A percentile compares a stretch with the other conserved stretches of the same genome.
phyloP scores from a whole-genome alignment of 2,797 vertebrate genomes.

The Periophthalmus magnuspinnatus region DNA sequence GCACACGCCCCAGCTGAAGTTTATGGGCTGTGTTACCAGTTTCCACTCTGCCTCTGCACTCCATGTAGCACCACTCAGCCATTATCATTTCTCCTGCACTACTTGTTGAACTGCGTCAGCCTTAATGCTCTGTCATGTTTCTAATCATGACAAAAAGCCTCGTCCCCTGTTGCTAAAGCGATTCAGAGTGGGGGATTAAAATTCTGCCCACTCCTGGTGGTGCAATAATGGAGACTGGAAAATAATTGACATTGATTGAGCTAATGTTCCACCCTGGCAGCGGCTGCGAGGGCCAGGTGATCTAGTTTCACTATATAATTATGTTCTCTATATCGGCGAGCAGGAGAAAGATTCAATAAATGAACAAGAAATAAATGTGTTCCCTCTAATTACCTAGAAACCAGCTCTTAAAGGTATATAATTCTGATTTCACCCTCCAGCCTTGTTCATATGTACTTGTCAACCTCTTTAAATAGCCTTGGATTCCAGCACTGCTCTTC shows the following conservation, averaged over 20 bases:
- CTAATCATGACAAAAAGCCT: slow-evolving; percentile 68
- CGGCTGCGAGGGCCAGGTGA: slow-evolving; percentile 64
- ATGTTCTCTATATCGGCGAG: slow-evolving; percentile 53
- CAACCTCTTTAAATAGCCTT: slow-evolving; percentile 18
- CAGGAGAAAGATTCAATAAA: slow-evolving; percentile 66
- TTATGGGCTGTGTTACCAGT: slow-evolving; percentile 18
- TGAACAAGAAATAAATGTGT: slow-evolving; percentile 68
- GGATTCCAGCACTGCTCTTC: slow-evolving; percentile 13
- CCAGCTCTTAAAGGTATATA: slow-evolving; percentile 33
- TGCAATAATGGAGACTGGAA: slow-evolving; percentile 70
- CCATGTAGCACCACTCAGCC: slow-evolving; percentile 36
- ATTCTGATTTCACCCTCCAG: slow-evolving; percentile 6
- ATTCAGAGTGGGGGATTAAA: slow-evolving; percentile 62
- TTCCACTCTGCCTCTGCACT: slow-evolving; percentile 23
- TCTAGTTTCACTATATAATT: slow-evolving; percentile 63
- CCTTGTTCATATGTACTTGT: slow-evolving; percentile 33
- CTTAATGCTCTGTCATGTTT: slow-evolving; percentile 67
- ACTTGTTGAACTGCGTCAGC: slow-evolving; percentile 57
- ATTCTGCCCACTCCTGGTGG: slow-evolving; percentile 66
- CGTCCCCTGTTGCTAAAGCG: slow-evolving; percentile 60
- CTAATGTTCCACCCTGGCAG: slow-evolving; percentile 69
- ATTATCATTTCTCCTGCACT: slow-evolving; percentile 50
- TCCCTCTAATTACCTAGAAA: slow-evolving; percentile 59
- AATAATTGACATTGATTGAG: slow-evolving; percentile 81
- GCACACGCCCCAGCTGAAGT: slow-evolving; percentile 17